phyloP scores from a whole-genome alignment of 2,888 invertebrate species.

The Junonia oenone region DNA sequence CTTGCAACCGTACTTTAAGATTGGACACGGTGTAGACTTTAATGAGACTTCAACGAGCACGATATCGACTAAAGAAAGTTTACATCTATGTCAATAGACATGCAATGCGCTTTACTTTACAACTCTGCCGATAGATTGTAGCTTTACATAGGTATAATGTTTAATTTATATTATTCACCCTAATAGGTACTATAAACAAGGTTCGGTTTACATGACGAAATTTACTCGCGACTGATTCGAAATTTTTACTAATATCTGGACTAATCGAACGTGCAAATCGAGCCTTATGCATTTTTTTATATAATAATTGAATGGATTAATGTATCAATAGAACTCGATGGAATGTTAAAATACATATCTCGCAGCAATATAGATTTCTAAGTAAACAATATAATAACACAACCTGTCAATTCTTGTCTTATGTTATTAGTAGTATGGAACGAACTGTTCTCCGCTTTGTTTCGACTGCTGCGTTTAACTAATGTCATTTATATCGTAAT shows the following conservation, averaged over 20 bases:
- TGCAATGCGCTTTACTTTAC: slow-evolving; percentile 12
- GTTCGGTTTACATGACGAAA: neutral
- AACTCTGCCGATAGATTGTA: slow-evolving; percentile 18
- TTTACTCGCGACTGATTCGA: neutral
- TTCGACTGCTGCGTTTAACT: neutral
- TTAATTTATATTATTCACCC: slow-evolving; percentile 10
- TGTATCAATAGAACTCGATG: slow-evolving; percentile 11
- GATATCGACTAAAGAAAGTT: neutral
- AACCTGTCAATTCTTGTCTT: slow-evolving; percentile 20
- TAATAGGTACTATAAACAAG: neutral
- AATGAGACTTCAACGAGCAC: neutral
- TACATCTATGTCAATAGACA: neutral
- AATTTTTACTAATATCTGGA: neutral
- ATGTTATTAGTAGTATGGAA: slow-evolving; percentile 2
- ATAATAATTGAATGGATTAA: slow-evolving; percentile 2
- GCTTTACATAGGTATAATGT: slow-evolving; percentile 5
- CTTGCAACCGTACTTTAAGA: slow-evolving; percentile 4
- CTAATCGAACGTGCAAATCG: neutral
- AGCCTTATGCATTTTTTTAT: slow-evolving; percentile 2
- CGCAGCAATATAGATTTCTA: slow-evolving; percentile 25
- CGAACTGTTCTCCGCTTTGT: too few species aligned
- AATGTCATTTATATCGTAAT: neutral
- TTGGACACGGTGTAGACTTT: neutral
- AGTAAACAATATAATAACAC: neutral
- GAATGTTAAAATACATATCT: slow-evolving; percentile 25